Evolutionary conservation across 2,113 vertebrate species (phyloP).

Genomic region (Cettia cetti): DNA sequence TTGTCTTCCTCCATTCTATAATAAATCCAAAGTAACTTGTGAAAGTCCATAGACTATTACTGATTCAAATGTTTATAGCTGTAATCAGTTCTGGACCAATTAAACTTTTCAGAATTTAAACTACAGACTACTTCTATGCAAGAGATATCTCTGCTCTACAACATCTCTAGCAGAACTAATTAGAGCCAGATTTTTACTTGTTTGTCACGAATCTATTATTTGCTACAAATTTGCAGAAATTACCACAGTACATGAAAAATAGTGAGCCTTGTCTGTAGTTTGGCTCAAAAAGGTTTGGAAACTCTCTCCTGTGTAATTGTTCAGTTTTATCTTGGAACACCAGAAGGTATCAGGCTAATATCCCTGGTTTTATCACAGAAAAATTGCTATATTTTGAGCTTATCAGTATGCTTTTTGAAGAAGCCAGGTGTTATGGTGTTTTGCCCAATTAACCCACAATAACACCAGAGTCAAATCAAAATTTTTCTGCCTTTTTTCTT

Average conservation of each 20-base stretch:
- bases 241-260: background rate
- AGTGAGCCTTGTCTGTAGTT: background rate
- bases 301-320: conserved; percentile 20
- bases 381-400: background rate
- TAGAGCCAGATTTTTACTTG: background rate
- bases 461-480: background rate
- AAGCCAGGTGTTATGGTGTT: background rate
- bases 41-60: background rate
- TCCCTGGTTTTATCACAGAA: background rate
- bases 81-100: background rate
- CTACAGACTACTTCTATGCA: background rate
- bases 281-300: conserved; percentile 2
- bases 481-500: background rate
- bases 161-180: conserved; percentile 36
- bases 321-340: conserved; percentile 23
- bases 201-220: conserved; percentile 16
- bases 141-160: background rate
- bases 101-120: conserved; percentile 8
- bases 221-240: background rate
- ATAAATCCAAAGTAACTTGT: background rate
- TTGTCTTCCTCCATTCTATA: background rate
- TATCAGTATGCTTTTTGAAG: background rate
- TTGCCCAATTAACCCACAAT: background rate
- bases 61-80: background rate
- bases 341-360: conserved; percentile 25